phyloP scores from a whole-genome alignment of 2,888 invertebrate genomes.

The Omphaloscelis lunosa region DNA sequence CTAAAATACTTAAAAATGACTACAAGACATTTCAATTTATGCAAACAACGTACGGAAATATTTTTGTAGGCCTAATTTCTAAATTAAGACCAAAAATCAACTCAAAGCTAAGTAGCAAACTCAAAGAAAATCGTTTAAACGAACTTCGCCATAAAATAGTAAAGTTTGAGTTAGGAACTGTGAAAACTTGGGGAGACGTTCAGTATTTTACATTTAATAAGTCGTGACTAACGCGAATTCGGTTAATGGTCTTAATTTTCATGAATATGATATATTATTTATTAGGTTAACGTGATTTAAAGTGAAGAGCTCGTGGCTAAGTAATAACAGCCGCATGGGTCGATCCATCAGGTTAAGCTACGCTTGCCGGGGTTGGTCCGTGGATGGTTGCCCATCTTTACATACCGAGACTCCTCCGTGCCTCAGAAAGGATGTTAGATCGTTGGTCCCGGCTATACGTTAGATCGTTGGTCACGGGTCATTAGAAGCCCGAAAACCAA shows the following conservation, averaged over 20 bases:
- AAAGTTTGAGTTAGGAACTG: slow-evolving; percentile 48
- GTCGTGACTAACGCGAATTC: slow-evolving; percentile 55
- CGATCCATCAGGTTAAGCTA: too few relatives aligned
- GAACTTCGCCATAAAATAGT: slow-evolving; percentile 53
- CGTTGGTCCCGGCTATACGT: too few relatives aligned
- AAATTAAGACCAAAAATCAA: slow-evolving; percentile 21
- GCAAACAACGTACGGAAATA: neutral
- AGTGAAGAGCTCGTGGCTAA: too few relatives aligned
- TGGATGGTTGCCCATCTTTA: too few relatives aligned
- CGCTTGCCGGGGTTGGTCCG: too few relatives aligned
- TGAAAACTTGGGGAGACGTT: slow-evolving; percentile 51
- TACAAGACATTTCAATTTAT: neutral
- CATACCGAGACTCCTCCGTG: too few relatives aligned
- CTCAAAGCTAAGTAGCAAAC: slow-evolving; percentile 31
- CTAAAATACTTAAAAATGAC: too few relatives aligned
- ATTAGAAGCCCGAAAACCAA: too few relatives aligned
- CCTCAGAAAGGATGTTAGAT: too few relatives aligned
- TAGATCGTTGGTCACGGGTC: too few relatives aligned
- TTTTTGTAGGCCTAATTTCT: slow-evolving; percentile 12
- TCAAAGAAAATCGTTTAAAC: slow-evolving; percentile 62
- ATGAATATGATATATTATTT: slow-evolving; percentile 23
- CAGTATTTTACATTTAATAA: slow-evolving; percentile 61
- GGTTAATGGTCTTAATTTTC: slow-evolving; percentile 45
- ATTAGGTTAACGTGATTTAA: slow-evolving; percentile 1
- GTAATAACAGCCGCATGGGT: too few relatives aligned